Conservation (phyloP, 2,888 invertebrate species). For the Strigamia crassipes region DNA sequence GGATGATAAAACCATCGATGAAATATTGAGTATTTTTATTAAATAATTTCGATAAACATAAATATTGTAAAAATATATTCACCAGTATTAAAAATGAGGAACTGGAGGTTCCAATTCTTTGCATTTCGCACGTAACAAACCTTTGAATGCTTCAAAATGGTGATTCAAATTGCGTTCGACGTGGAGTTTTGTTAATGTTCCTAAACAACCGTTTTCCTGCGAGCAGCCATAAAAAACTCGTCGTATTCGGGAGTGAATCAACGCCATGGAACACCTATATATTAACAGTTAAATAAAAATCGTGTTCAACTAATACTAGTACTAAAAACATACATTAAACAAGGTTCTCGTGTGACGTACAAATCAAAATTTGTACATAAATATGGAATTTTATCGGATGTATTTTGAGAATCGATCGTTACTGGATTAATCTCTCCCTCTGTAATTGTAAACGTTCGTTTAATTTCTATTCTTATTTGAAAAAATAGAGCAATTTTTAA, state of each 20-base stretch:
- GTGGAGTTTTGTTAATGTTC: constrained; percentile 75
- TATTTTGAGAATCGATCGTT: constrained; percentile 58
- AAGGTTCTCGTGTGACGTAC: constrained; percentile 84
- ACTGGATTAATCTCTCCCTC: not conserved
- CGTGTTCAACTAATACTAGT: not conserved
- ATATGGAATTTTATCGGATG: constrained; percentile 63
- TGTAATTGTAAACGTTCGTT: not conserved
- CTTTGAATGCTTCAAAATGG: constrained; percentile 83
- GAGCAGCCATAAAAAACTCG: constrained; percentile 72
- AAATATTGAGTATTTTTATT: not conserved
- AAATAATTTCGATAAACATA: not conserved
- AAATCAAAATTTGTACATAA: constrained; percentile 86
- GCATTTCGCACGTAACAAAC: constrained; percentile 53
- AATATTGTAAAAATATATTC: not conserved
- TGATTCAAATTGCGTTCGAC: constrained; percentile 81
- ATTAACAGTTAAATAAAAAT: not conserved
- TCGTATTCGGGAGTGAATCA: constrained; percentile 84
- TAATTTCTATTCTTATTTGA: not conserved
- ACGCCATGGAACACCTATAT: constrained; percentile 83
- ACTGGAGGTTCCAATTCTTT: not conserved
- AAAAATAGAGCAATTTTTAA: not conserved
- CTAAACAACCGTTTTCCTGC: constrained; percentile 70
- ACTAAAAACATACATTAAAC: constrained; percentile 69
- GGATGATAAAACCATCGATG: not conserved
- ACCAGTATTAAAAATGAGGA: not conserved